phyloP scores from a whole-genome alignment of 2,888 invertebrate species.

The Geophilus truncorum region DNA sequence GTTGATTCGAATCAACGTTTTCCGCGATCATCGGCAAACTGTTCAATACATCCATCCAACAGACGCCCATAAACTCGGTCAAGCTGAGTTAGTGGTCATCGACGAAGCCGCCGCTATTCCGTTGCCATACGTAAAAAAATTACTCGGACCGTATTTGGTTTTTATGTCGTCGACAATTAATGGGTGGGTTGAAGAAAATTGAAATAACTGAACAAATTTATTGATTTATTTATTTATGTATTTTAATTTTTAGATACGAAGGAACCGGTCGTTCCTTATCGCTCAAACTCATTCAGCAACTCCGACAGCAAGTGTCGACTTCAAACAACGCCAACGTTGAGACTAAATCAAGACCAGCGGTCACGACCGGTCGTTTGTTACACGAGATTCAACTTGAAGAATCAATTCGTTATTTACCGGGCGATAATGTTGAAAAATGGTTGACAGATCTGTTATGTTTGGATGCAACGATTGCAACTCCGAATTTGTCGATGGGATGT shows the following conservation, averaged over 20 bases:
- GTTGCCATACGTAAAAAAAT: constrained; percentile 79
- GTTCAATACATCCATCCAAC: constrained; percentile 96
- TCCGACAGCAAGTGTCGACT: constrained; percentile 59
- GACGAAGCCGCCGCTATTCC: constrained; percentile 99
- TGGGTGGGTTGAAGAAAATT: constrained; percentile 56
- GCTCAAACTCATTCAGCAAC: constrained; percentile 85
- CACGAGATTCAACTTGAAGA: constrained; percentile 67
- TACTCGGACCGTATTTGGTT: constrained; percentile 84
- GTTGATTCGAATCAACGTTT: constrained; percentile 78
- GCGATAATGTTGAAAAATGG: constrained; percentile 88
- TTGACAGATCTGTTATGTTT: constrained; percentile 84
- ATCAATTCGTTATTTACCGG: constrained; percentile 85
- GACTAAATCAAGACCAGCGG: not conserved
- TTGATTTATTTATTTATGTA: not conserved
- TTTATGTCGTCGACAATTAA: constrained; percentile 96
- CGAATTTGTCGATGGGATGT: constrained; percentile 67
- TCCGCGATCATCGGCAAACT: constrained; percentile 84
- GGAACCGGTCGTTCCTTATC: constrained; percentile 96
- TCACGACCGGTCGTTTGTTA: constrained; percentile 46
- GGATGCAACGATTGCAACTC: constrained; percentile 66
- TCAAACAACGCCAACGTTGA: not conserved
- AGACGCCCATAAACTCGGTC: constrained; percentile 79
- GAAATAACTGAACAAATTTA: not conserved
- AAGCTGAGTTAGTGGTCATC: constrained; percentile 90
- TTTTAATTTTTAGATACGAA: constrained; percentile 63